These are phyloP conservation scores for Ciconia maguari DNA, from an alignment of 2,113 vertebrate species.

Conservation along the genomic window DNA sequence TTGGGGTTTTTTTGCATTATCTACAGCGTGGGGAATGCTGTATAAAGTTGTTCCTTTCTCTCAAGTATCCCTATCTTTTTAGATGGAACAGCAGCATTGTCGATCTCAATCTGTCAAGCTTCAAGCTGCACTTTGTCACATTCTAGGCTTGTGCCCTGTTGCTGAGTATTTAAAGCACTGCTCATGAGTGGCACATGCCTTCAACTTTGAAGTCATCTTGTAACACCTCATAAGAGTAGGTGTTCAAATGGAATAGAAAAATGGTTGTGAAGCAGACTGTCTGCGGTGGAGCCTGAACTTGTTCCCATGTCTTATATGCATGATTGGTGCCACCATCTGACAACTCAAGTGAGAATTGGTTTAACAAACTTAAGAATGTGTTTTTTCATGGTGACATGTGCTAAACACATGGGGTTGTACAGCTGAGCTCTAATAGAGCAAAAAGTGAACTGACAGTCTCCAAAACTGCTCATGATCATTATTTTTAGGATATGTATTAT, in stretches of 20 bases:
- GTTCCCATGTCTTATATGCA: slow-evolving; percentile 17
- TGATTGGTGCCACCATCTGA: slow-evolving; percentile 50
- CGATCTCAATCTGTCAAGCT: background rate
- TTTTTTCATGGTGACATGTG: slow-evolving; percentile 3
- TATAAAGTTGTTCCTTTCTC: background rate
- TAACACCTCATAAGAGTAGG: slow-evolving; percentile 9
- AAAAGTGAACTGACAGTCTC: slow-evolving; percentile 1
- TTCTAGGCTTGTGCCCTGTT: background rate
- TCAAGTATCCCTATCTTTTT: background rate
- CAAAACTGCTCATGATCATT: slow-evolving; percentile 1
- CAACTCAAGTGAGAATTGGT: slow-evolving; percentile 43
- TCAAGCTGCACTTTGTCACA: background rate
- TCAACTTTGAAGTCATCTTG: slow-evolving; percentile 22
- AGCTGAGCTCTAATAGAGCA: slow-evolving; percentile 16
- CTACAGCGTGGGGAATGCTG: background rate
- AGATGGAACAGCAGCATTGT: background rate
- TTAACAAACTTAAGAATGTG: slow-evolving; percentile 21
- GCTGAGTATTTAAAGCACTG: background rate
- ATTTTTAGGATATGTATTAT: slow-evolving; percentile 38
- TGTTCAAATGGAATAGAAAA: background rate
- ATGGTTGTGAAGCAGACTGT: slow-evolving; percentile 8
- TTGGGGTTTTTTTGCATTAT: background rate
- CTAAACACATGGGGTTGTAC: background rate
- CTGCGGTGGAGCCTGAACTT: slow-evolving; percentile 5
- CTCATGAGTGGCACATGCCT: slow-evolving; percentile 5